Evolutionary conservation across 2,113 vertebrate genomes (phyloP), one percentile per base, ranked within the genome.

Genomic region (Picathartes gymnocephalus): DNA sequence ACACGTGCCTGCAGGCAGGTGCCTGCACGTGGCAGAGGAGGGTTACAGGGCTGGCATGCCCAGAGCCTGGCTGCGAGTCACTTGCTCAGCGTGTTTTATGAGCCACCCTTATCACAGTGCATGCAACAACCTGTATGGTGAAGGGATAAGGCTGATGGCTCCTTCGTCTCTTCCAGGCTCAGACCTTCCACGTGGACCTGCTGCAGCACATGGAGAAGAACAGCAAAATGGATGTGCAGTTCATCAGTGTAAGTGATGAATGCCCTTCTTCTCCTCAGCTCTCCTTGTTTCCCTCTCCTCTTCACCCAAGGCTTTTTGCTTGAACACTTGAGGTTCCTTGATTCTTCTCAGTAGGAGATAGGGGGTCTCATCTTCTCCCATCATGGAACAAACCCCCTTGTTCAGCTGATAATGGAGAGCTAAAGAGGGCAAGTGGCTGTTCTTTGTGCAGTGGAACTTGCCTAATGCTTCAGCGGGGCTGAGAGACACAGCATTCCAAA

Each of bases 181-280:
- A 98, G 95, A 99, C 98, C 20, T 99, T 99, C 96, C 99, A 99
- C 0, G 88, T 98, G 20, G 99, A 99, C 60, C 98, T 99, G 81
- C 93, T 99, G 74, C 99, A 99, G 96, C 98, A 99, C 81, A 99
- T 99, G 99, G 99, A 99, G 95, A 99, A 99, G 97, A 99, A 99
- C 80, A 98, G 98, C 72, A 99, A 99, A 94, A 91, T 99, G 97
- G 99, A 99, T 25, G 98, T 99, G 94, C 98, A 99, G 96, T 99
- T 99, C 86, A 99, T 99, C 74, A 98, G 98, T 22, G 99, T 99
- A 94, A 98, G 99, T 97, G n/a, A 14, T 47, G 12, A 80, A 6
- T 3, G 33, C 51, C 37, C 15, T 62, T 25, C 16, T 56, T 17
- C 7, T 58, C 25, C 47, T 73, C 50, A 77, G 3, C 15, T 25